A percentile compares a stretch with the other conserved stretches of the same genome.
Conservation (phyloP, 1,140 invertebrate species). For the Ridgeia piscesae region DNA sequence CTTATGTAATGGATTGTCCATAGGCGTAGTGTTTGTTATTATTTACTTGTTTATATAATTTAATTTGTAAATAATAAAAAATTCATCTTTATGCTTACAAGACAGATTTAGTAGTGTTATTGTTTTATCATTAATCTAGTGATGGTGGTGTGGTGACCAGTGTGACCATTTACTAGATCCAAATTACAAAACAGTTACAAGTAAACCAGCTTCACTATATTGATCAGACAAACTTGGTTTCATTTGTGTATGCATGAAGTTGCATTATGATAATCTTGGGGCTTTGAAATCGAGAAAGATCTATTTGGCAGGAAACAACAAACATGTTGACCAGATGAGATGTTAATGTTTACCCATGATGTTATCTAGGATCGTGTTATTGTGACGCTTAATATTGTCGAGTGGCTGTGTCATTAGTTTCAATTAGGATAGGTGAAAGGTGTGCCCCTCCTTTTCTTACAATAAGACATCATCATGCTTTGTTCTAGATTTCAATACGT, state of each 20-base stretch:
- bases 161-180: not conserved
- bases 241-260: not conserved
- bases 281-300: not conserved
- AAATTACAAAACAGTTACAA: not conserved
- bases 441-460: too few relatives aligned
- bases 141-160: not conserved
- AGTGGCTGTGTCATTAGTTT: too few relatives aligned
- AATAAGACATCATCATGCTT: too few relatives aligned
- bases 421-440: too few relatives aligned
- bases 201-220: not conserved
- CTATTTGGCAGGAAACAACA: not conserved
- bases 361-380: too few relatives aligned
- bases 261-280: not conserved
- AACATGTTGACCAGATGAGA: not conserved
- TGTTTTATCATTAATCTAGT: not conserved
- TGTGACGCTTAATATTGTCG: too few relatives aligned
- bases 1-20: too few relatives aligned
- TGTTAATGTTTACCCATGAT: too few relatives aligned
- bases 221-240: not conserved
- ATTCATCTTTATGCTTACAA: not conserved
- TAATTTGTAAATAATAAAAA: not conserved
- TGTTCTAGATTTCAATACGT: too few relatives aligned
- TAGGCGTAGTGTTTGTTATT: too few relatives aligned
- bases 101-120: not conserved
- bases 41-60: too few relatives aligned